Evolutionary conservation across 2,888 invertebrate species (phyloP).

Genomic region (Tipula lateralis): DNA sequence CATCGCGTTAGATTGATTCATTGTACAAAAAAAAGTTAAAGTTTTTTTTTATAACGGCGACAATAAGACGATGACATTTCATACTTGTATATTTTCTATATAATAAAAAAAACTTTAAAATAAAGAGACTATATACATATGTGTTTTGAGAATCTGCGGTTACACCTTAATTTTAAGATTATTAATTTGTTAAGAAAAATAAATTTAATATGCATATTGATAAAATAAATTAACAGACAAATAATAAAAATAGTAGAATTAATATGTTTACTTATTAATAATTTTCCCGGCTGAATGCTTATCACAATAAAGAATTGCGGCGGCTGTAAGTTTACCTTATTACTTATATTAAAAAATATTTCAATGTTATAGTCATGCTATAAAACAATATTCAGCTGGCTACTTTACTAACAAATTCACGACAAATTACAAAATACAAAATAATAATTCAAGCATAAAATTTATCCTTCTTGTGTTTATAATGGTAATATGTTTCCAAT

Average conservation of each 20-base stretch:
- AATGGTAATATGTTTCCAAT: not conserved
- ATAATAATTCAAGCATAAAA: conserved; percentile 19
- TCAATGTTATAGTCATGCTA: not conserved
- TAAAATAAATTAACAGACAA: conserved; percentile 6
- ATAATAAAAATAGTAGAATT: not conserved
- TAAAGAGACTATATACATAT: no score
- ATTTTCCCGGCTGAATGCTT: not conserved
- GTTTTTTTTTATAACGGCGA: not conserved
- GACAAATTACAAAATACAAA: conserved; percentile 11
- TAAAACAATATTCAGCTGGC: not conserved
- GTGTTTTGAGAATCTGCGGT: not conserved
- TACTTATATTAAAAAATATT: not conserved
- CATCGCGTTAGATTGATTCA: not conserved
- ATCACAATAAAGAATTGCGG: not conserved
- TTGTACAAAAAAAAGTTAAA: not conserved
- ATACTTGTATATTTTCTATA: not conserved
- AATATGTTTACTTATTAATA: not conserved
- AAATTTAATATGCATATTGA: not conserved
- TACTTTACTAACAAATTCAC: not conserved
- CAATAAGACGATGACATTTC: not conserved
- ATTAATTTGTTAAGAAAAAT: not conserved
- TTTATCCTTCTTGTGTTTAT: not conserved
- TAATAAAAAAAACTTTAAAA: not conserved
- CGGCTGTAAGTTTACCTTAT: not conserved
- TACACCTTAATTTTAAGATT: conserved; percentile 6